phyloP scores from a whole-genome alignment of 2,113 vertebrate genomes.

The Mus spicilegus region DNA sequence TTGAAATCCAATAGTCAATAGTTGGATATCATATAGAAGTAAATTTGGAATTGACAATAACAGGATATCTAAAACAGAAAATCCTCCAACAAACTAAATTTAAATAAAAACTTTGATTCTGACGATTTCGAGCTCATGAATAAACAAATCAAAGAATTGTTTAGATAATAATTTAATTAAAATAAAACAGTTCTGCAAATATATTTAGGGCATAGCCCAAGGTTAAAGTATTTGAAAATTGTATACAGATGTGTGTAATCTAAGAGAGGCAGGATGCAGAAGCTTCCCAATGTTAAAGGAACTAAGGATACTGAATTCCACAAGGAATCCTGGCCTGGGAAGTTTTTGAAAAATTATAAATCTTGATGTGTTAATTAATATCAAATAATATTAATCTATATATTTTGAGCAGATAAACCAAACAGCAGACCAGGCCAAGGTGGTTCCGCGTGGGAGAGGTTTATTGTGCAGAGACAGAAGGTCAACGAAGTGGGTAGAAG shows the following conservation, averaged over 20 bases:
- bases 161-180: not conserved
- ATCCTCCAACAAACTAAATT: not conserved
- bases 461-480: too few species aligned
- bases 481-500: too few species aligned
- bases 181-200: not conserved
- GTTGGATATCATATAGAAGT: not conserved
- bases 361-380: not conserved
- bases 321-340: not conserved
- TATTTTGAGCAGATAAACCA: too few species aligned
- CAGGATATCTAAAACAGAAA: not conserved
- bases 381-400: too few species aligned
- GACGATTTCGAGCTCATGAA: not conserved
- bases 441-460: too few species aligned
- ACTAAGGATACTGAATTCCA: not conserved
- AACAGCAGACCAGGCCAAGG: too few species aligned
- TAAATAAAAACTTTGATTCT: slow-evolving; percentile 6
- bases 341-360: not conserved
- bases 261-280: not conserved
- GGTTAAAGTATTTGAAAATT: not conserved
- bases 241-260: not conserved
- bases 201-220: not conserved
- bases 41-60: not conserved
- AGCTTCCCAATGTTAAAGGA: too few species aligned
- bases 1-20: not conserved
- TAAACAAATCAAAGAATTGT: not conserved